Base-by-base conservation (phyloP, 2,888 invertebrate species). In the Crematogaster levior region DNA sequence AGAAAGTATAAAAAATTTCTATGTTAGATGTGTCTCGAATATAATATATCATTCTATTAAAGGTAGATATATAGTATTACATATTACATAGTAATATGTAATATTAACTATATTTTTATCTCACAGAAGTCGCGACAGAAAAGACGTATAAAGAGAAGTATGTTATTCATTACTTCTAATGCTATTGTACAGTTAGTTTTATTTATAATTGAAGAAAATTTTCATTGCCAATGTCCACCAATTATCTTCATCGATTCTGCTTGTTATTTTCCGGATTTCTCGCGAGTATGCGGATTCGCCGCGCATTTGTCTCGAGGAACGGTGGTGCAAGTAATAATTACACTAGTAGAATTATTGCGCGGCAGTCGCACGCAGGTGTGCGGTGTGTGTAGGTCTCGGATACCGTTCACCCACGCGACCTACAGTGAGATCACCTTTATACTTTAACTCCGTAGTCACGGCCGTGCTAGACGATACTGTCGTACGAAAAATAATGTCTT, bases 401-500 rank as follows among this genome's bases (percentile, higher is more conserved):
- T 80, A 84, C 81, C 72, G 83, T 63, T 84, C 88, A 88, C 92
- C 92, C 92, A 92, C 93, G 91, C 92, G 89, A 82, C 74, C n/a
- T 43, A 46, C 73, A 87, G 89, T 91, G 91, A 92, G 91, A 91
- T 93, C 92, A 93, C 89, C 91, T 90, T 92, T 91, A 91, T 91
- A 91, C 90, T 91, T 89, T 84, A 85, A 85, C 87, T 87, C 79
- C 82, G 85, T 87, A 88, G 91, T 90, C 90, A 88, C 84, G 82
- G 70, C 58, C 77, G 87, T 37, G 68, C 51, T 24, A 12, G 24
- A 48, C 66, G 82, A 65, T 72, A 56, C 34, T 43, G 80, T 66
- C 27, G 60, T 24, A 56, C 82, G 68, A 84, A 87, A 88, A 88
- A 40, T 80, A 74, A 75, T 82, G 66, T 40, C 82, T 83, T 85